A percentile compares a stretch with the other conserved stretches of the same genome.
These are phyloP conservation scores for Aculops lycopersici DNA, from an alignment of 1,140 invertebrate species.

Conservation along the genomic window DNA sequence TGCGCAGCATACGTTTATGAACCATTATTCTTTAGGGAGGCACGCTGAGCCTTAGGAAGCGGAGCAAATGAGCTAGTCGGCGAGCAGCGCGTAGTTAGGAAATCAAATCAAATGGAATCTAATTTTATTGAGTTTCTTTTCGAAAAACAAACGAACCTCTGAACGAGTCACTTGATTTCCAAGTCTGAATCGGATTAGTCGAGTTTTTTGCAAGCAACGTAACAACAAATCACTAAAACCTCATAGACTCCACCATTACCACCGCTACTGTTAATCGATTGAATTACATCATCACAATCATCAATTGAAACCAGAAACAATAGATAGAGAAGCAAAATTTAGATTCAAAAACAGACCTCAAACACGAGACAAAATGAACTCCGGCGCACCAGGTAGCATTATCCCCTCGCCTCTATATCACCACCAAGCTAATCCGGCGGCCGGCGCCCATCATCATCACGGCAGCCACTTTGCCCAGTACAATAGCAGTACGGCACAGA, in stretches of 20 bases:
- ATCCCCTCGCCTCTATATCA: not conserved
- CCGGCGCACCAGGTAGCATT: not conserved
- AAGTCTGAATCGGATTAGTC: not conserved
- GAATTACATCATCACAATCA: not conserved
- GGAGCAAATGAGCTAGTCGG: not conserved
- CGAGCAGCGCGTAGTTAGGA: not conserved
- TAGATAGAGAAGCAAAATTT: not conserved
- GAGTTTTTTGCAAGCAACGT: not conserved
- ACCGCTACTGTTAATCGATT: not conserved
- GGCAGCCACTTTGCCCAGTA: too few relatives aligned
- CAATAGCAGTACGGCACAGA: too few relatives aligned
- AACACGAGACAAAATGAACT: not conserved
- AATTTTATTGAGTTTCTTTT: not conserved
- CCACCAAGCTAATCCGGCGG: not conserved
- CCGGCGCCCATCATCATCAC: not conserved
- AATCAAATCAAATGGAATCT: not conserved
- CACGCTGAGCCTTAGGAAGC: too few relatives aligned
- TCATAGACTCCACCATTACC: not conserved
- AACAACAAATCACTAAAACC: not conserved
- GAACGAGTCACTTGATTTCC: not conserved
- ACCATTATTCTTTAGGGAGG: too few relatives aligned
- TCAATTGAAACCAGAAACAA: not conserved
- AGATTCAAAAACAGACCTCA: too few relatives aligned
- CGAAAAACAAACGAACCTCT: not conserved
- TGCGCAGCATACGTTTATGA: too few relatives aligned